Conservation (phyloP, 37 sponge, comb jelly and placozoan genomes). For the Agelas oroides region DNA sequence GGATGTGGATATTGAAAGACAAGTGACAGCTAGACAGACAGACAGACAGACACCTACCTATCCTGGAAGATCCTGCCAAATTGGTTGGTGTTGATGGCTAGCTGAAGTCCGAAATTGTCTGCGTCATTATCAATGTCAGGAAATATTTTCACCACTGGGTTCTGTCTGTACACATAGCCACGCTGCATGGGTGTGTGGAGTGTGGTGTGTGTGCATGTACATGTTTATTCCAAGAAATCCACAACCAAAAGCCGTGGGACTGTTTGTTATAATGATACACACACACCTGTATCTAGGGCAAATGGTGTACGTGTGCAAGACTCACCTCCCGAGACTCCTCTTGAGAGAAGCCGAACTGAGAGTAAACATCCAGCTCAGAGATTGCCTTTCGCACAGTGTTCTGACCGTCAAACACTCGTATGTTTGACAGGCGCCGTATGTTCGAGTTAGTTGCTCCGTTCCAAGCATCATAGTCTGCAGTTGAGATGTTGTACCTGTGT, state of each 20-base stretch:
- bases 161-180: constrained; percentile 94
- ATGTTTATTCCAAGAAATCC: too few relatives aligned
- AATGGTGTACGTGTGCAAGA: neutral
- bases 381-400: neutral
- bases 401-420: constrained; percentile 15
- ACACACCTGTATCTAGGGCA: neutral
- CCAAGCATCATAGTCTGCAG: constrained; percentile 92
- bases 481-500: constrained; percentile 95
- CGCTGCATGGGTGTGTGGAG: constrained; percentile 59
- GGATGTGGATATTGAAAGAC: too few relatives aligned
- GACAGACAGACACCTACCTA: constrained; percentile 38
- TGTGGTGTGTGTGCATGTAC: too few relatives aligned
- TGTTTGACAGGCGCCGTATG: neutral
- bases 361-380: constrained; percentile 46
- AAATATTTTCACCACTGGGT: constrained; percentile 90
- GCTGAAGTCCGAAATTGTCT: constrained; percentile 70
- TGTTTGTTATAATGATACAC: neutral
- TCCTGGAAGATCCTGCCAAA: constrained; percentile 98
- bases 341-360: constrained; percentile 28
- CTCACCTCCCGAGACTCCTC: constrained; percentile 55
- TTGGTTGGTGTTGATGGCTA: constrained; percentile 99
- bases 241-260: neutral
- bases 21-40: neutral
- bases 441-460: constrained; percentile 27
- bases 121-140: constrained; percentile 6